Evolutionary conservation across 2,797 vertebrate genomes (phyloP).

Genomic region (Cephalopachus bancanus): DNA sequence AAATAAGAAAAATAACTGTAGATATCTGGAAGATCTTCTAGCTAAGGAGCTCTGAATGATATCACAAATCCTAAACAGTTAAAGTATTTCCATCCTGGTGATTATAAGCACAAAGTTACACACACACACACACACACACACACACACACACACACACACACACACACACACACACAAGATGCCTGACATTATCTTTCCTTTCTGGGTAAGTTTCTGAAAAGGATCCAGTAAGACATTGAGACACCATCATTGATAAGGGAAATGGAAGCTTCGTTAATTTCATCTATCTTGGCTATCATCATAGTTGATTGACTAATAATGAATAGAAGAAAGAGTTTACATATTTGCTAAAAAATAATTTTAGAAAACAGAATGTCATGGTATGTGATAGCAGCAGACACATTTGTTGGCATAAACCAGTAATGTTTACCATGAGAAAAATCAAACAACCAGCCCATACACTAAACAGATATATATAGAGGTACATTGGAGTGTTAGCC

Average conservation of each 20-base stretch:
- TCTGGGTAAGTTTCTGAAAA: not conserved
- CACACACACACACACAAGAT: not conserved
- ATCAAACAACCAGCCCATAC: not conserved
- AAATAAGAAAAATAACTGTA: constrained; percentile 11
- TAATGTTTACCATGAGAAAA: constrained; percentile 12
- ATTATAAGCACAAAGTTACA: not conserved
- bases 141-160: not conserved
- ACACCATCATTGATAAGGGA: not conserved
- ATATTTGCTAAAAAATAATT: constrained; percentile 38
- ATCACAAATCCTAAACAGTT: not conserved
- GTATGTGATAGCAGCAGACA: not conserved
- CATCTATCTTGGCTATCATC: not conserved
- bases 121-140: not conserved
- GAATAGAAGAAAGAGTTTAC: not conserved
- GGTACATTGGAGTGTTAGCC: not conserved
- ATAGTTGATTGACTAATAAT: constrained; percentile 7
- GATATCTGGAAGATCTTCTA: not conserved
- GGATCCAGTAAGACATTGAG: not conserved
- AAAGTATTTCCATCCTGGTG: not conserved
- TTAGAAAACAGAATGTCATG: constrained; percentile 16
- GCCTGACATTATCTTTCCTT: not conserved
- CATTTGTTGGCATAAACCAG: not conserved
- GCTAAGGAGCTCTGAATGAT: not conserved
- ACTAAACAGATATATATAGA: not conserved
- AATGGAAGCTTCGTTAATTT: not conserved